phyloP scores from a whole-genome alignment of 2,888 invertebrate genomes.

The Drosophila quinaria region DNA sequence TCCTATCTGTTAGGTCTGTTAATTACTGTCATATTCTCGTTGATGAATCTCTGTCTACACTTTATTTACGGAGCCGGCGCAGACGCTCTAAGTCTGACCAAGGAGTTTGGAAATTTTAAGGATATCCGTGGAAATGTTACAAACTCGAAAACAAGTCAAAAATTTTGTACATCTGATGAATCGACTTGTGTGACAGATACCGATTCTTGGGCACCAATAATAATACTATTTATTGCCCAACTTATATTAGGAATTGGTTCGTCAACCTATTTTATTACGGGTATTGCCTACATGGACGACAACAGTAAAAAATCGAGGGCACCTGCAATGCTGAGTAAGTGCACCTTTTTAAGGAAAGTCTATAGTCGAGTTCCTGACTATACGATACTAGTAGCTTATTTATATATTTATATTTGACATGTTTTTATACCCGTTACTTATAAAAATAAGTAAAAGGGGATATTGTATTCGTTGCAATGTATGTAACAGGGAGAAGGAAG shows the following conservation, averaged over 20 bases:
- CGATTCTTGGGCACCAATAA: slow-evolving; percentile 85
- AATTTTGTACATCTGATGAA: slow-evolving; percentile 14
- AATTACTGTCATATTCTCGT: slow-evolving; percentile 88
- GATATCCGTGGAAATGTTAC: slow-evolving; percentile 80
- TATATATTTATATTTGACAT: too few species aligned
- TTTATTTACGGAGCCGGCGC: slow-evolving; percentile 89
- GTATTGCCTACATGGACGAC: slow-evolving; percentile 90
- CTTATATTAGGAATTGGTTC: slow-evolving; percentile 90
- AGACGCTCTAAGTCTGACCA: slow-evolving; percentile 88
- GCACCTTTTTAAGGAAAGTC: not conserved
- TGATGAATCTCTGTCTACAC: slow-evolving; percentile 89
- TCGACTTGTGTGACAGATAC: slow-evolving; percentile 32
- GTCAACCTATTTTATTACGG: slow-evolving; percentile 88
- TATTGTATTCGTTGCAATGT: too few species aligned
- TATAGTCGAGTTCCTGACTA: too few species aligned
- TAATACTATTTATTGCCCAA: slow-evolving; percentile 87
- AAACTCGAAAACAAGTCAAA: not conserved
- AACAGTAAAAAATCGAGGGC: slow-evolving; percentile 90
- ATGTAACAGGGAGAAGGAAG: too few species aligned
- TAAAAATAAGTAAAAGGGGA: too few species aligned
- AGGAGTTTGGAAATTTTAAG: slow-evolving; percentile 86
- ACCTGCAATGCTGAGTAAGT: slow-evolving; percentile 88
- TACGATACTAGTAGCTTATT: too few species aligned
- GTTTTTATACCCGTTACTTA: too few species aligned
- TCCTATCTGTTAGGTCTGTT: slow-evolving; percentile 84